Percentiles rank a stretch among this genome's conserved stretches.
Evolutionary conservation across 1,140 invertebrate genomes (phyloP).

Genomic region (Drosophila micromelanica): DNA sequence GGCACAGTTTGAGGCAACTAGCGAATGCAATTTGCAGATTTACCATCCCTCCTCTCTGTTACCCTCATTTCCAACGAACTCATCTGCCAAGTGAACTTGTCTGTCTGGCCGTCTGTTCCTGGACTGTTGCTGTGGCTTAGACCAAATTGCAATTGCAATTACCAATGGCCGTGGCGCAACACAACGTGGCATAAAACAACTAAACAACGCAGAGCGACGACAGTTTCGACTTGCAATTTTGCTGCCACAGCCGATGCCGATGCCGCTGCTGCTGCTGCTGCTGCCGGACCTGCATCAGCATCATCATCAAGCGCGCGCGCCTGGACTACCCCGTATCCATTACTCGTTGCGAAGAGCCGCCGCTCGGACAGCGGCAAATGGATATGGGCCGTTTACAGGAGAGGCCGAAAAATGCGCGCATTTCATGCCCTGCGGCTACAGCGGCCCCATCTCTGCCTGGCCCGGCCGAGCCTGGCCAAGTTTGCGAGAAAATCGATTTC

Average conservation of each 20-base stretch:
- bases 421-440: slow-evolving; percentile 52
- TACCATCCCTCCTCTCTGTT: slow-evolving; percentile 10
- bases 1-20: slow-evolving; percentile 60
- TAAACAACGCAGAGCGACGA: slow-evolving; percentile 75
- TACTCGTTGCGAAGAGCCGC: slow-evolving; percentile 1
- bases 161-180: slow-evolving; percentile 52
- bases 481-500: slow-evolving; percentile 81
- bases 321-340: slow-evolving; percentile 12
- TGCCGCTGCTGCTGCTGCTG: neutral
- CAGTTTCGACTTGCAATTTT: slow-evolving; percentile 73
- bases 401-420: slow-evolving; percentile 41
- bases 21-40: slow-evolving; percentile 72
- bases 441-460: slow-evolving; percentile 8
- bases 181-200: slow-evolving; percentile 60
- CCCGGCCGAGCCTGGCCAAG: slow-evolving; percentile 61
- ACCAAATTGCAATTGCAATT: slow-evolving; percentile 81
- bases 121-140: slow-evolving; percentile 51
- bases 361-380: slow-evolving; percentile 1
- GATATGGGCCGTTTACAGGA: slow-evolving; percentile 9
- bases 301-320: slow-evolving; percentile 5
- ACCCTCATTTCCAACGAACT: slow-evolving; percentile 1
- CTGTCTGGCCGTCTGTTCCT: slow-evolving; percentile 1
- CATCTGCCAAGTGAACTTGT: slow-evolving; percentile 26
- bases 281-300: slow-evolving; percentile 9
- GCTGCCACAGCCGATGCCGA: slow-evolving; percentile 1